Conservation (phyloP, 2,113 vertebrate species). For the Scopus umbretta region DNA sequence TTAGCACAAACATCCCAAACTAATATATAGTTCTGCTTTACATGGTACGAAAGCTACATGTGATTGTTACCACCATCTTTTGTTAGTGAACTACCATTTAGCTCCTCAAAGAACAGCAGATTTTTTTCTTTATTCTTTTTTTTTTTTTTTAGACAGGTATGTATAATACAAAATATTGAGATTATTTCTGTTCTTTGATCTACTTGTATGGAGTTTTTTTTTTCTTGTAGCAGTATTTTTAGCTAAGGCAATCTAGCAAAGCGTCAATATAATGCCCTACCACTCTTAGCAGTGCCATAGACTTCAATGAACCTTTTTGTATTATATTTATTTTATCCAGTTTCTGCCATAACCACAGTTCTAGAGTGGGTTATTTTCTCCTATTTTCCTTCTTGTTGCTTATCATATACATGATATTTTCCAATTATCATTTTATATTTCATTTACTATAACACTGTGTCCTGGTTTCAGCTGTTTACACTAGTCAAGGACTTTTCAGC, state of each 20-base stretch:
- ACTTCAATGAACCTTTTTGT: neutral
- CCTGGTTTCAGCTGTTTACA: too few relatives aligned
- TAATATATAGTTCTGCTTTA: neutral
- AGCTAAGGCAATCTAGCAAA: neutral
- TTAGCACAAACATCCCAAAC: neutral
- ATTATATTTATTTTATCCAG: neutral
- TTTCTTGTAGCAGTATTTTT: neutral
- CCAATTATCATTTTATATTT: neutral
- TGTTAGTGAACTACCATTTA: neutral
- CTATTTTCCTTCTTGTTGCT: neutral
- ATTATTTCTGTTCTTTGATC: neutral
- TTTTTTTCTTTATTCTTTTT: neutral
- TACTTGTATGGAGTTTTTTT: neutral
- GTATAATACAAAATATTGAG: neutral
- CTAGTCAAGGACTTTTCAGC: too few relatives aligned
- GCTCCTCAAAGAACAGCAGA: neutral
- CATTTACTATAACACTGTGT: neutral
- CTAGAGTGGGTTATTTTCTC: neutral
- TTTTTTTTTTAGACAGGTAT: neutral
- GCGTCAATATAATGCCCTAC: neutral
- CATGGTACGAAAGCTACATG: neutral
- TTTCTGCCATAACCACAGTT: neutral
- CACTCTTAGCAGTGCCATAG: neutral
- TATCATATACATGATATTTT: neutral
- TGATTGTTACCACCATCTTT: neutral